Evolutionary conservation across 2,113 vertebrate species (phyloP), one percentile per base, ranked within the genome.

Genomic region (Rhea pennata): DNA sequence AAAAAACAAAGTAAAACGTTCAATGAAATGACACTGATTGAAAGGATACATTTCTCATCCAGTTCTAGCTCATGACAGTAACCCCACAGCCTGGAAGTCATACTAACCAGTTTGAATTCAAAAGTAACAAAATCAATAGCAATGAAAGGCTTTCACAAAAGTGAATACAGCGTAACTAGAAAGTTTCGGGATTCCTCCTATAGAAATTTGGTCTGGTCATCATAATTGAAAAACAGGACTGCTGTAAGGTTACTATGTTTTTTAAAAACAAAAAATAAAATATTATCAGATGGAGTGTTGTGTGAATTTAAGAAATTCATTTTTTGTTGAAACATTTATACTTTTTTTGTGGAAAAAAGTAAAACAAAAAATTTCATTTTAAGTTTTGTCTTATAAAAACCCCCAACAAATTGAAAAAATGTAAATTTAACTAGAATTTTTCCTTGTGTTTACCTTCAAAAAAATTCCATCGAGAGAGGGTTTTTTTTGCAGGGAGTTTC

Each of bases 41-140:
- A 88, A 95, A 95, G 84, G 29, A 69, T 40, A n/a, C 7, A 19
- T 20, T 92, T 89, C 90, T 64, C 31, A 75, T 59, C 40, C 79
- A 33, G 4, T 64, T 58, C 87, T 62, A 92, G 53, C 53, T 87
- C 64, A 84, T 42, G 54, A 84, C n/a, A 88, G 26, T 54, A 94
- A 86, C 64, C 51, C 66, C 77, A 95, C 74, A 90, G 74, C 86
- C 71, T 91, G 86, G 69, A 88, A 83, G 93, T 92, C 81, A 96
- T 87, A 96, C 84, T 93, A 97, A 90, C 90, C 91, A 97, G 89
- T 97, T 93, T 82, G 94, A 97, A 87, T 89, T 54, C 23, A 33
- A 87, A 90, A 89, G 44, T 56, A n/a, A 83, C 42, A 59, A 93
- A 53, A 65, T 58, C 54, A 46, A 74, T 26, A 48, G 82, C 42